Evolutionary conservation across 1,140 invertebrate species (phyloP), one percentile per base, ranked within the genome.

Genomic region (Lamellibrachia luymesi): DNA sequence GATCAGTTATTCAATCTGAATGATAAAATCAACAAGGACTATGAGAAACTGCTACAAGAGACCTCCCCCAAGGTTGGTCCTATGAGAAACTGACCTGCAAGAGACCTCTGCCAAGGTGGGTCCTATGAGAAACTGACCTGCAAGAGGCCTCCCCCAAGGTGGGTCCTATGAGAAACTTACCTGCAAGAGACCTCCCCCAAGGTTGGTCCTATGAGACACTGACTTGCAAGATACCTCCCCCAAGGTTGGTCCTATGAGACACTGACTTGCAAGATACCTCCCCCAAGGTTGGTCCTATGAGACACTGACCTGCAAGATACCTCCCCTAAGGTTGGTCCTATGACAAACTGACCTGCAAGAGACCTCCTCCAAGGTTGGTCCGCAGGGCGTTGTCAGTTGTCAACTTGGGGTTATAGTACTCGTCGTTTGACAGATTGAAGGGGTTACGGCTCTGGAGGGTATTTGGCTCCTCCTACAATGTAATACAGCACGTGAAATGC

Each of bases 401-500:
- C 94, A 96, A 93, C 92, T 98, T 98, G 0, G 99, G 98, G 96
- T 98, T 98, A 95, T 99, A 99, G 96, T 98, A 99, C 97, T 99
- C 98, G 96, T 99, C 99, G 97, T 99, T 99, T 1, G 99, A 99
- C 94, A 99, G 98, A 96, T 99, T 99, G 96, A 99, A 99, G 7
- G 98, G 98, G 97, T 99, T 99, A 95, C 98, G 97, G 94, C 99
- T 98, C 94, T 95, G 93, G 52, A 95, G 89, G 27, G 94, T 51
- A 4, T 93, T 89, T 8, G 93, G 22, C 4, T 93, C 80, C 6
- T 92, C 91, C 27, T 96, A n/a, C 13, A 92, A 92, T 17, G 64
- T 80, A 22, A 80, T 22, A 7, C 64, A 22, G 7, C 64, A 22
- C 1, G 17, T 80, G 8, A 80, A 80, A 22, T 80, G 25, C 64